These are phyloP conservation scores for Eupithecia subumbrata DNA, from an alignment of 2,888 invertebrate genomes.

Conservation along the genomic window DNA sequence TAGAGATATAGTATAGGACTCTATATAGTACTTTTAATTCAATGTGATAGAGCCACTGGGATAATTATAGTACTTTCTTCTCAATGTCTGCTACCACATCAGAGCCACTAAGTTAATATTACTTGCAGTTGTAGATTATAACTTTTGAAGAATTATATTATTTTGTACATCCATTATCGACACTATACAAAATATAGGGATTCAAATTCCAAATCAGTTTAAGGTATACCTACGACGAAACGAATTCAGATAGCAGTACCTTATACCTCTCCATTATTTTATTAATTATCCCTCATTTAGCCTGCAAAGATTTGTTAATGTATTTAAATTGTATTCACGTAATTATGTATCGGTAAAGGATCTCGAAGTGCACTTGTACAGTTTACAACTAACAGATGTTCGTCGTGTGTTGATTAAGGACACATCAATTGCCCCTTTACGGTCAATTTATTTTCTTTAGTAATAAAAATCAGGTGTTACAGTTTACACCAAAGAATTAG, in stretches of 20 bases:
- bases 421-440: slow-evolving; percentile 54
- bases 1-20: too few species aligned
- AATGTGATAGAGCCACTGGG: too few species aligned
- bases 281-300: neutral
- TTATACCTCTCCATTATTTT: neutral
- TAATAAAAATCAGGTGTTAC: slow-evolving; percentile 68
- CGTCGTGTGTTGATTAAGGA: slow-evolving; percentile 51
- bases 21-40: too few species aligned
- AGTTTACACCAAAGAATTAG: slow-evolving; percentile 48
- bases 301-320: neutral
- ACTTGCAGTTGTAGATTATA: too few species aligned
- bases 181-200: too few species aligned
- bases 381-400: slow-evolving; percentile 57
- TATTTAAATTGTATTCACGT: slow-evolving; percentile 64
- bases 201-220: too few species aligned
- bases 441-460: slow-evolving; percentile 62
- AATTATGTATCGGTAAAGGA: slow-evolving; percentile 56
- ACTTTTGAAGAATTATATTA: too few species aligned
- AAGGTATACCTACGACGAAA: too few species aligned
- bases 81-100: too few species aligned
- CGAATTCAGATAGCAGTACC: neutral
- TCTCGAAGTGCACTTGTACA: slow-evolving; percentile 51
- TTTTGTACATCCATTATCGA: too few species aligned
- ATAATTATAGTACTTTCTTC: too few species aligned
- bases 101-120: too few species aligned